These are phyloP conservation scores for Drosophila subobscura DNA, from an alignment of 1,140 invertebrate genomes.

Conservation along the genomic window DNA sequence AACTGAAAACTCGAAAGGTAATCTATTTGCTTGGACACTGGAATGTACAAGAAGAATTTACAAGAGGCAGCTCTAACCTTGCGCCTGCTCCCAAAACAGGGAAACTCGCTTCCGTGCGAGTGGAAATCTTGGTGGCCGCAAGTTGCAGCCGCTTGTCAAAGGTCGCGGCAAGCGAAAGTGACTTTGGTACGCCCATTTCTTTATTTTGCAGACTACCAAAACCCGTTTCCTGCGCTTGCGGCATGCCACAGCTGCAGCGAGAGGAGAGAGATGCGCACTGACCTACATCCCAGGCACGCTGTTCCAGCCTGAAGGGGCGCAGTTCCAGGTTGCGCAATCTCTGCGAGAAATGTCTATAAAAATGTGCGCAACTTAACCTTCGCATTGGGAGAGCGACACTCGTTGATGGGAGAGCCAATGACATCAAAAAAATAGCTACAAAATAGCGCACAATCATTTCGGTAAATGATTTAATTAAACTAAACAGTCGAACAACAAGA, in stretches of 20 bases:
- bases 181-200: constrained; percentile 22
- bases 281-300: constrained; percentile 57
- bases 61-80: too few species aligned
- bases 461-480: constrained; percentile 82
- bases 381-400: constrained; percentile 49
- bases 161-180: constrained; percentile 75
- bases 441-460: constrained; percentile 82
- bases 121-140: constrained; percentile 29
- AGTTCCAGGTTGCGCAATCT: constrained; percentile 54
- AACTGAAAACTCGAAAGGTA: constrained; percentile 31
- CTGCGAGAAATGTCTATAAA: constrained; percentile 26
- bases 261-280: constrained; percentile 45
- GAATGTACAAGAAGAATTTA: too few species aligned
- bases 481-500: constrained; percentile 61
- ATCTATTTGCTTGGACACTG: neutral
- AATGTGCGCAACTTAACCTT: constrained; percentile 58
- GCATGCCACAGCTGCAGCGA: constrained; percentile 58
- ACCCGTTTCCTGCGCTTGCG: constrained; percentile 65
- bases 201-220: constrained; percentile 38
- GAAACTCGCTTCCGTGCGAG: neutral
- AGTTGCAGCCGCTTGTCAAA: constrained; percentile 68
- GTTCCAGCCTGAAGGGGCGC: constrained; percentile 19
- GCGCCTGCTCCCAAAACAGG: neutral
- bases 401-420: constrained; percentile 54
- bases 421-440: constrained; percentile 52